Conservation (phyloP, 2,888 invertebrate genomes). For the Nomada goodeniana region DNA sequence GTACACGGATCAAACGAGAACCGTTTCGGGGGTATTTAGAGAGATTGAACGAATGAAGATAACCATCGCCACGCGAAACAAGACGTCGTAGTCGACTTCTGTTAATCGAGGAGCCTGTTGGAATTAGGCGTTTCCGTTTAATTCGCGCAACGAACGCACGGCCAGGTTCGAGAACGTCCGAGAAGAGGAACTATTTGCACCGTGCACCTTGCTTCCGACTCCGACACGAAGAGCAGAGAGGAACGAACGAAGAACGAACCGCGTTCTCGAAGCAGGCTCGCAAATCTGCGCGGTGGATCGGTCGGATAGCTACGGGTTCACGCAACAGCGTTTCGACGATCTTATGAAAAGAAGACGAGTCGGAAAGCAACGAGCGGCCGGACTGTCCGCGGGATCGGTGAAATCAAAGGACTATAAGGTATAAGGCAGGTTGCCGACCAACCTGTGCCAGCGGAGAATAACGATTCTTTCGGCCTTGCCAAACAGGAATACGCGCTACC, state of each 20-base stretch:
- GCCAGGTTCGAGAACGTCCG: not conserved
- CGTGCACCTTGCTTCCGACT: too few relatives aligned
- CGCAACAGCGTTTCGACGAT: conserved; percentile 54
- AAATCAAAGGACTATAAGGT: conserved; percentile 75
- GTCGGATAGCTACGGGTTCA: conserved; percentile 7
- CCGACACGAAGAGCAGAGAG: too few relatives aligned
- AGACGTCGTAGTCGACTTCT: conserved; percentile 4
- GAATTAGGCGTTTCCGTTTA: not conserved
- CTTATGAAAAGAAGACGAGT: conserved; percentile 63
- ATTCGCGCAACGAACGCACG: too few relatives aligned
- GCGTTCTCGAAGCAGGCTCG: not conserved
- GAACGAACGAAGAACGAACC: not conserved
- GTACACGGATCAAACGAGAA: conserved; percentile 16
- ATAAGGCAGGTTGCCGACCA: conserved; percentile 66
- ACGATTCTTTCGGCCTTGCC: conserved; percentile 79
- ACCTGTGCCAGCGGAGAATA: conserved; percentile 74
- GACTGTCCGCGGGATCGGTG: conserved; percentile 68
- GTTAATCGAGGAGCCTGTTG: too few relatives aligned
- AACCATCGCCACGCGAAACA: not conserved
- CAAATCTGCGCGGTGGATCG: conserved; percentile 28
- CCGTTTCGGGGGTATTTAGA: not conserved
- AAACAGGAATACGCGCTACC: conserved; percentile 74
- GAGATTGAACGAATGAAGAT: not conserved
- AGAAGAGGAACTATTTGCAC: not conserved
- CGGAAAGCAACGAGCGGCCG: conserved; percentile 46